Evolutionary conservation across 35 echinoderm and acorn worm genomes (phyloP).

Genomic region (Acanthaster planci): DNA sequence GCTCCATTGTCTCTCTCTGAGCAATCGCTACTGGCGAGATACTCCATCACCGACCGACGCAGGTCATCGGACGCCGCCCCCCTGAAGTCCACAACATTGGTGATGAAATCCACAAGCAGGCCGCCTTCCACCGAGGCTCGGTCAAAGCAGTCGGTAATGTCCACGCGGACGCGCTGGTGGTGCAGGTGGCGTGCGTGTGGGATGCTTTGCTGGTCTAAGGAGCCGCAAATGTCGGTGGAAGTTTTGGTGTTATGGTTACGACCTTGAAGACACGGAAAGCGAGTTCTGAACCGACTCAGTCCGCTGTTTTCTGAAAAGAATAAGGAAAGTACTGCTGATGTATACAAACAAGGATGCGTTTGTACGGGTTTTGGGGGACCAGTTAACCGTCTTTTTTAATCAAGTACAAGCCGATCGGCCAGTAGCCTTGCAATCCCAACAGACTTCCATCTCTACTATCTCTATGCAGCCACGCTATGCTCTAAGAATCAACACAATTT

Average conservation of each 20-base stretch:
- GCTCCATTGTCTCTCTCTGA: no score
- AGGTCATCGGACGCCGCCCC: constrained; percentile 5
- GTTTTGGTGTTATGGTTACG: background rate
- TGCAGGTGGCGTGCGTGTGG: background rate
- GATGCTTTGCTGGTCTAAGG: background rate
- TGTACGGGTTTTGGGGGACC: background rate
- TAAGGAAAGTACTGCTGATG: background rate
- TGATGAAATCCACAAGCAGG: constrained; percentile 52
- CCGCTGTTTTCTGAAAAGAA: constrained; percentile 41
- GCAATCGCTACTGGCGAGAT: no score
- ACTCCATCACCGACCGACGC: no score
- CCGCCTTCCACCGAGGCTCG: constrained; percentile 36
- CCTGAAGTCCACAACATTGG: constrained; percentile 33
- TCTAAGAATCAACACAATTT: background rate
- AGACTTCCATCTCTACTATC: background rate
- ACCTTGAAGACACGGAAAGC: constrained; percentile 39
- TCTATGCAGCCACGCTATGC: background rate
- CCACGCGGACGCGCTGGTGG: constrained; percentile 37
- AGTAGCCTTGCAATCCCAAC: background rate
- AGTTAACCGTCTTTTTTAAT: background rate
- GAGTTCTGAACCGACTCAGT: constrained; percentile 42
- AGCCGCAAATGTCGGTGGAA: constrained; percentile 24
- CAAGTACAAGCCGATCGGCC: background rate
- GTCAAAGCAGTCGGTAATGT: constrained; percentile 54
- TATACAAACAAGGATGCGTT: no score